Conservation (phyloP, 1,140 invertebrate genomes). For the Dinothrombium tinctorium region DNA sequence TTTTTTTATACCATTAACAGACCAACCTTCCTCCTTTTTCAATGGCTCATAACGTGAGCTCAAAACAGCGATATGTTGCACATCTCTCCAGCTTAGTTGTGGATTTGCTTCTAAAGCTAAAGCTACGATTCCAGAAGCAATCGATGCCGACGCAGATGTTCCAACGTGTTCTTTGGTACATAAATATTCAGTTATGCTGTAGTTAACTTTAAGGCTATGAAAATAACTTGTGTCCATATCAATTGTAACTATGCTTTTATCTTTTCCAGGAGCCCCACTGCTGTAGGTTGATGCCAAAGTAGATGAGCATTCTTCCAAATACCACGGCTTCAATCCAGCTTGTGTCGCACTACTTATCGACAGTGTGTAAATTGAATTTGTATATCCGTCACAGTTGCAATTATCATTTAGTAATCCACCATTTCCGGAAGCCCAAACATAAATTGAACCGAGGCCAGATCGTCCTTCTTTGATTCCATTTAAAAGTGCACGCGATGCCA, state of each 20-base stretch:
- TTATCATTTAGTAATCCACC: constrained; percentile 81
- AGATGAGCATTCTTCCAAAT: constrained; percentile 71
- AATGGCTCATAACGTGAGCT: constrained; percentile 42
- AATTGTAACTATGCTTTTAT: constrained; percentile 33
- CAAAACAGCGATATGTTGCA: constrained; percentile 69
- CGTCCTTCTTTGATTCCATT: constrained; percentile 84
- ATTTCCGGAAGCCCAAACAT: constrained; percentile 95
- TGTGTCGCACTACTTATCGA: constrained; percentile 87
- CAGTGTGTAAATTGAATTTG: constrained; percentile 93
- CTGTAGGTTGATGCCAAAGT: constrained; percentile 92
- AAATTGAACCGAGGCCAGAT: constrained; percentile 80
- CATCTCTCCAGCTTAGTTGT: constrained; percentile 62
- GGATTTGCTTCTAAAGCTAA: constrained; percentile 54
- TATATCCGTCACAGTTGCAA: constrained; percentile 97
- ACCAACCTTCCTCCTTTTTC: constrained; percentile 59
- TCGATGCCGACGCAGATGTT: constrained; percentile 57
- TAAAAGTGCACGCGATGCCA: constrained; percentile 80
- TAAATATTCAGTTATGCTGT: too few relatives aligned
- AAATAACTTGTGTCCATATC: too few relatives aligned
- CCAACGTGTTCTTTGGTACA: constrained; percentile 56
- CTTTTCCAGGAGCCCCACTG: constrained; percentile 46
- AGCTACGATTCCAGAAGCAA: constrained; percentile 62
- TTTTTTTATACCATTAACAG: constrained; percentile 42
- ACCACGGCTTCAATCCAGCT: constrained; percentile 81
- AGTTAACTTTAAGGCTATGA: too few relatives aligned